A percentile compares a stretch with the other conserved stretches of the same genome.
These are phyloP conservation scores for Drosophila flavopinicola DNA, from an alignment of 2,888 invertebrate genomes.

Conservation along the genomic window DNA sequence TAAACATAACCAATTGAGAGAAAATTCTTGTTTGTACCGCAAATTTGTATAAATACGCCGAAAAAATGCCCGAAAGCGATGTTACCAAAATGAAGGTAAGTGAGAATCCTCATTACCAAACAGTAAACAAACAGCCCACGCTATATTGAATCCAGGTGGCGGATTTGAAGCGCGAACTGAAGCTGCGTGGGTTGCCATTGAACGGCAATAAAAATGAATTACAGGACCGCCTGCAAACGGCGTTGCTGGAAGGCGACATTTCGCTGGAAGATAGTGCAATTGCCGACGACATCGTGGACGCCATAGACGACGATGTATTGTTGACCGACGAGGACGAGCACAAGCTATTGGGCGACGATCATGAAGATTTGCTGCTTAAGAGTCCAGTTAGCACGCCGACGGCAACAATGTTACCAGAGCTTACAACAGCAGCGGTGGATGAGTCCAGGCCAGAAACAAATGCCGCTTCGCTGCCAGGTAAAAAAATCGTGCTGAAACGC, in stretches of 20 bases:
- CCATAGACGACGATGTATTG: constrained; percentile 85
- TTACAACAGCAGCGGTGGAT: neutral
- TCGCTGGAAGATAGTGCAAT: constrained; percentile 85
- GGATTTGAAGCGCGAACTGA: constrained; percentile 92
- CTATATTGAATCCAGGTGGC: constrained; percentile 87
- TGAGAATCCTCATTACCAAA: neutral
- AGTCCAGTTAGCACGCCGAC: constrained; percentile 77
- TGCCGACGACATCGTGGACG: constrained; percentile 80
- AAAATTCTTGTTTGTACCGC: constrained; percentile 39
- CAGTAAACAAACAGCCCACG: neutral
- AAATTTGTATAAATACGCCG: constrained; percentile 18
- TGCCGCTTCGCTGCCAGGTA: constrained; percentile 49
- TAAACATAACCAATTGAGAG: neutral
- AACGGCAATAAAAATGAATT: constrained; percentile 93
- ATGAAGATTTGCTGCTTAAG: constrained; percentile 77
- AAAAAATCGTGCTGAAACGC: constrained; percentile 81
- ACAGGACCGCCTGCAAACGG: constrained; percentile 89
- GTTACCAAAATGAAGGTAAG: constrained; percentile 84
- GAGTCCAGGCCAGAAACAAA: too few species aligned
- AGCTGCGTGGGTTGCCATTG: constrained; percentile 89
- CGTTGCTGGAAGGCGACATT: constrained; percentile 84
- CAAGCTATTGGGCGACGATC: constrained; percentile 79
- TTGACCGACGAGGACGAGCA: constrained; percentile 85
- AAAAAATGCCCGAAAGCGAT: constrained; percentile 82
- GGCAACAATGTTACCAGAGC: constrained; percentile 44